phyloP scores from a whole-genome alignment of 2,888 invertebrate genomes.

The Pristionchus entomophagus region DNA sequence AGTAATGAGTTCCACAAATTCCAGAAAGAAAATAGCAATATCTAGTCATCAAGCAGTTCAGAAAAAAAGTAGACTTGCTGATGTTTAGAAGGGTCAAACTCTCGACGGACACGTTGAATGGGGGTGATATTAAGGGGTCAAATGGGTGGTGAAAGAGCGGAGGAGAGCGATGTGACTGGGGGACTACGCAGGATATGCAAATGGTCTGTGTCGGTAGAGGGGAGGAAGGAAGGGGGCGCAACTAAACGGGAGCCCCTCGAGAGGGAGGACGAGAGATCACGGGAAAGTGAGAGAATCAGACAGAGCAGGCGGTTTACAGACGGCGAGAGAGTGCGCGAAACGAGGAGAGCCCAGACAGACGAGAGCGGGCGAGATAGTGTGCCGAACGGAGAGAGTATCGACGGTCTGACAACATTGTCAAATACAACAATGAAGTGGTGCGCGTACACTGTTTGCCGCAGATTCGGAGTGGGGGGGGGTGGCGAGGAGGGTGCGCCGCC shows the following conservation, averaged over 20 bases:
- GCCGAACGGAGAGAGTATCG: not conserved
- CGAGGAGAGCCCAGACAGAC: not conserved
- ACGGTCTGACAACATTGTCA: conserved; percentile 8
- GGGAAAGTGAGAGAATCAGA: not conserved
- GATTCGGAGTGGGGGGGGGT: not conserved
- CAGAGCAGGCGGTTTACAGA: not conserved
- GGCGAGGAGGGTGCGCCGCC: not conserved
- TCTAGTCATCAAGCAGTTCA: too few species aligned
- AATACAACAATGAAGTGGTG: conserved; percentile 40
- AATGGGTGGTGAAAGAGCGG: too few species aligned
- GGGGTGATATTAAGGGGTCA: too few species aligned
- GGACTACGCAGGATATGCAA: conserved; percentile 20
- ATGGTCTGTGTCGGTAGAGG: conserved; percentile 38
- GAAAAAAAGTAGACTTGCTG: too few species aligned
- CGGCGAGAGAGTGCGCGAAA: not conserved
- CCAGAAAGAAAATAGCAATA: too few species aligned
- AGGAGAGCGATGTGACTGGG: not conserved
- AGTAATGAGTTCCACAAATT: too few species aligned
- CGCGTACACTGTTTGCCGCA: conserved; percentile 15
- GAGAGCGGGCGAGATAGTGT: not conserved
- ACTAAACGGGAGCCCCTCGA: not conserved
- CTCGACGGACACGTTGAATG: too few species aligned
- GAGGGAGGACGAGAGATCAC: not conserved
- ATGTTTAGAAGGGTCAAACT: too few species aligned
- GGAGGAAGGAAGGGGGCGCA: not conserved